Conservation (phyloP, 2,888 invertebrate species). For the Drosophila conformis region DNA sequence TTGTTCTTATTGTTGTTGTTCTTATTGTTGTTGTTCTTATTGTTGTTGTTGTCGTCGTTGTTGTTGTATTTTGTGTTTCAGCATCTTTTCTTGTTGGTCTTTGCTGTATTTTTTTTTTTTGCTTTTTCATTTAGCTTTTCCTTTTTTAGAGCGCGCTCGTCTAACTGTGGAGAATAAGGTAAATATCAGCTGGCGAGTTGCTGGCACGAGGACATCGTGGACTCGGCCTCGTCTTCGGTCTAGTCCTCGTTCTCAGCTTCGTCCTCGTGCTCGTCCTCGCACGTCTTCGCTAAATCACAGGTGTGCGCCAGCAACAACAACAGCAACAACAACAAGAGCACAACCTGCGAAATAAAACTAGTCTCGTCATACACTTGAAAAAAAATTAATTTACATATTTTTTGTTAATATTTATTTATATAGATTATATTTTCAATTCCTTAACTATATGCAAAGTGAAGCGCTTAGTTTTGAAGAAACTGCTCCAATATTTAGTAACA, state of each 20-base stretch:
- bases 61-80: constrained; percentile 66
- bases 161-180: constrained; percentile 60
- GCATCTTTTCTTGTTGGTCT: constrained; percentile 14
- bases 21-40: constrained; percentile 33
- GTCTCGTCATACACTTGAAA: constrained; percentile 18
- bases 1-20: constrained; percentile 12
- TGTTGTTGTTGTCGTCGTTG: constrained; percentile 23
- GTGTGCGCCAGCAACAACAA: constrained; percentile 54
- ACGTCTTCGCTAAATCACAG: constrained; percentile 76
- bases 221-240: constrained; percentile 52
- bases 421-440: neutral
- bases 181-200: constrained; percentile 72
- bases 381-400: neutral
- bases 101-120: constrained; percentile 13
- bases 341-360: constrained; percentile 62
- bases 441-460: neutral
- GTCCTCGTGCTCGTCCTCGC: constrained; percentile 47
- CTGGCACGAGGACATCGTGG: constrained; percentile 56
- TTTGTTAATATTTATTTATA: neutral
- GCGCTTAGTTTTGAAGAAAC: neutral
- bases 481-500: neutral
- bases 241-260: constrained; percentile 45
- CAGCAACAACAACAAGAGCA: constrained; percentile 34
- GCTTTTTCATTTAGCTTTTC: constrained; percentile 15
- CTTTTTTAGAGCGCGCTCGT: constrained; percentile 10